These are phyloP conservation scores for Spilarctia lutea DNA, from an alignment of 2,888 invertebrate genomes.

Conservation along the genomic window DNA sequence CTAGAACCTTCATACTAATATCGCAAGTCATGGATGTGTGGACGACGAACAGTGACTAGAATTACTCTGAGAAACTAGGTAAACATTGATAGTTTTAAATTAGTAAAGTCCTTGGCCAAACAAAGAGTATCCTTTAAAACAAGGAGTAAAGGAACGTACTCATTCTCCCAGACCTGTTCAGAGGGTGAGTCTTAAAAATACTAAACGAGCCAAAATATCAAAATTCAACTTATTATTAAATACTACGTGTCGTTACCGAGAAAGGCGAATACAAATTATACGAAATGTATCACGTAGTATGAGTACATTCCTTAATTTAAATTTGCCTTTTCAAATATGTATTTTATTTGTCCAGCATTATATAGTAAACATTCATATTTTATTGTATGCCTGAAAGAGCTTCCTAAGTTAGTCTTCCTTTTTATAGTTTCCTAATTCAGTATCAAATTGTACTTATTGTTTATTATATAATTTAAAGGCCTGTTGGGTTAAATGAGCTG, in stretches of 20 bases:
- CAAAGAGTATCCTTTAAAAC: neutral
- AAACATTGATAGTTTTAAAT: neutral
- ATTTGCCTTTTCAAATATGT: too few relatives aligned
- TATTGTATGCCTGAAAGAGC: neutral
- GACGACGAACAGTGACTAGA: neutral
- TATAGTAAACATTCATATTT: too few relatives aligned
- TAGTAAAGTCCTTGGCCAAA: neutral
- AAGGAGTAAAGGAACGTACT: neutral
- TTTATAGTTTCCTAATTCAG: neutral
- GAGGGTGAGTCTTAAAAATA: too few relatives aligned
- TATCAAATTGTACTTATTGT: neutral
- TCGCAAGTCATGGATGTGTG: neutral
- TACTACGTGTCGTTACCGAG: too few relatives aligned
- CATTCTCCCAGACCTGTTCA: neutral
- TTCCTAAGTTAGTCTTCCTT: conserved; percentile 18
- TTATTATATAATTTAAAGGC: neutral
- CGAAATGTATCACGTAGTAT: too few relatives aligned
- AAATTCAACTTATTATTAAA: too few relatives aligned
- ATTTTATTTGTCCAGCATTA: too few relatives aligned
- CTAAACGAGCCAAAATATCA: too few relatives aligned
- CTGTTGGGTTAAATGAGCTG: neutral
- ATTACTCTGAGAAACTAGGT: neutral
- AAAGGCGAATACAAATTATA: too few relatives aligned
- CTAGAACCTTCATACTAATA: too few relatives aligned
- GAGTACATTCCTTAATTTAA: too few relatives aligned